Conservation (phyloP, 2,113 vertebrate species). For the Pipa parva region DNA sequence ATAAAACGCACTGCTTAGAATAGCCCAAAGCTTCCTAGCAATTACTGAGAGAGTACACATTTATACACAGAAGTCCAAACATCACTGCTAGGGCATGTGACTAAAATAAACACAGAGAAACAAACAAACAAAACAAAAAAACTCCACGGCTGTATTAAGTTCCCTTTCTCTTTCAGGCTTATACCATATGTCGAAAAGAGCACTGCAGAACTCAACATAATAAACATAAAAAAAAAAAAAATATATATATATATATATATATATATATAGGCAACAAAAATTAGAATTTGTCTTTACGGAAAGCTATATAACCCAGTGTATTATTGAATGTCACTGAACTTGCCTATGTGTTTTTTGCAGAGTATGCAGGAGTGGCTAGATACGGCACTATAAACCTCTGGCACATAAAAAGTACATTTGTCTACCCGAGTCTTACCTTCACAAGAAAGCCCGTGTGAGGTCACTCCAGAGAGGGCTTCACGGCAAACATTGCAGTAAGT, state of each 20-base stretch:
- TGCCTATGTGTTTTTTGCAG: too few species aligned
- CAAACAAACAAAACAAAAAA: too few species aligned
- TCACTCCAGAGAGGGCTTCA: slow-evolving; percentile 89
- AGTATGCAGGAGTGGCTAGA: too few species aligned
- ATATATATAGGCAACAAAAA: too few species aligned
- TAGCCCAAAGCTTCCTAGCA: not conserved
- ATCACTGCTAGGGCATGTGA: not conserved
- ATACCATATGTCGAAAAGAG: not conserved
- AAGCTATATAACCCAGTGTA: too few species aligned
- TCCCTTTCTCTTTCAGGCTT: not conserved
- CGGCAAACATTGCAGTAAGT: slow-evolving; percentile 95
- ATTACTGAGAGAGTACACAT: not conserved
- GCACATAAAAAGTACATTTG: not conserved
- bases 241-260: too few species aligned
- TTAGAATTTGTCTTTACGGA: too few species aligned
- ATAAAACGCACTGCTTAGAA: not conserved
- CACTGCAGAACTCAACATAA: not conserved
- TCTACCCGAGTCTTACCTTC: slow-evolving; percentile 84
- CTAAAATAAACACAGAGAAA: not conserved
- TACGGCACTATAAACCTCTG: not conserved
- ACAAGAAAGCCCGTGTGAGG: slow-evolving; percentile 90
- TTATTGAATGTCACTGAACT: too few species aligned
- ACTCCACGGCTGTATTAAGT: not conserved
- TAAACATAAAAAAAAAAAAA: not conserved
- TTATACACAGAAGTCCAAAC: not conserved